Base-by-base conservation (phyloP, 2,888 invertebrate species). In the Stratiomys singularior region DNA sequence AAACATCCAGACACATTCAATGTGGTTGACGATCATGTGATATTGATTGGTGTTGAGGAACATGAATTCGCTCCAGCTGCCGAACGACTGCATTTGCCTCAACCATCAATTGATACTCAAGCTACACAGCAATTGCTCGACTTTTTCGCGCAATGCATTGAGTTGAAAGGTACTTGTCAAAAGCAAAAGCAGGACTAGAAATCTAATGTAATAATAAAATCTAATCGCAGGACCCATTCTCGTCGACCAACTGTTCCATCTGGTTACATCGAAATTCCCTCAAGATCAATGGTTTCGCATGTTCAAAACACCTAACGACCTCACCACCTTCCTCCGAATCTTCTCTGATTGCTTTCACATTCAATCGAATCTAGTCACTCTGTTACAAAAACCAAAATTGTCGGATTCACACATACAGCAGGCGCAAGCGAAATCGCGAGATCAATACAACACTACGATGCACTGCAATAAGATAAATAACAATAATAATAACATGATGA, bases 261-360 rank as follows among this genome's bases (percentile, higher is more conserved):
- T 94, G 82, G 93, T 94, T 47, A 92, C 93, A 71, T 92, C 93
- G 5, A 91, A 92, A 81, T 94, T 93, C 83, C 92, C 93, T 5
- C 92, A 93, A 84, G 93, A 93, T 81, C 91, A 92, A 81, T 95
- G 94, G 93, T 91, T 93, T 83, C 93, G 93, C 83, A 93, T 97
- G 88, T 97, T 97, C 84, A 96, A 96, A 85, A 96, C 95, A 1
- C 93, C 96, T 0, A 93, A 93, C 77, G 97, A 98, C 87, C 89
- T 98, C 81, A 92, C 93, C 71, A 96, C 96, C 67, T 97, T 98
- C 85, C 89, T 98, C 76, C 94, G 96, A 86, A 92, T 98, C 88
- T 96, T 97, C 86, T 94, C 96, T n/a, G 95, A 97, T 86, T 93
- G 95, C 83, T 97, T 97, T 88, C 95, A 96, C 86, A 96, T 98